Evolutionary conservation across 2,888 invertebrate genomes (phyloP).

Genomic region (Junonia oenone): DNA sequence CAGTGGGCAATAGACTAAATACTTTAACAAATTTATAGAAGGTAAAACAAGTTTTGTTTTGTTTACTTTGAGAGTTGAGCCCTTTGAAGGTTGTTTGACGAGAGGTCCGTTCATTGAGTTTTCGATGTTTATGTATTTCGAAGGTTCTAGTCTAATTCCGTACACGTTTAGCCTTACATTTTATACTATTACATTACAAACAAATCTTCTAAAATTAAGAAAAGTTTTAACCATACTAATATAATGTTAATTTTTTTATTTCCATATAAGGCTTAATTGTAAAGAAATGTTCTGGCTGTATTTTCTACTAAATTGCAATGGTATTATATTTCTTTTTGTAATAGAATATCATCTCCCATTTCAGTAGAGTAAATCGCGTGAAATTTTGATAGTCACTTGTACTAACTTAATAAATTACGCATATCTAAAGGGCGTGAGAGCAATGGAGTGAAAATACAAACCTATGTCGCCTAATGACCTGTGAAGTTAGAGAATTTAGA

Average conservation of each 20-base stretch:
- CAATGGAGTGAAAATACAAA: conserved; percentile 15
- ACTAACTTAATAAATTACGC: background rate
- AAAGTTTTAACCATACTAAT: background rate
- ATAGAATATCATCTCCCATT: background rate
- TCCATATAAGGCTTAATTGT: no score
- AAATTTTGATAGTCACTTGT: background rate
- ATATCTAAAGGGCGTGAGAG: conserved; percentile 1
- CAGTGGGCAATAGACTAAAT: background rate
- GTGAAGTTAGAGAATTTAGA: conserved; percentile 11
- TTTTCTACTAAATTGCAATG: no score
- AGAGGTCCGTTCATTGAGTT: conserved; percentile 19
- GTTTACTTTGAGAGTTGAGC: conserved; percentile 27
- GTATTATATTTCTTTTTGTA: no score
- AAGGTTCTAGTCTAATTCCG: conserved; percentile 15
- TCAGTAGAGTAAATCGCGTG: background rate
- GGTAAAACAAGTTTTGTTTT: conserved; percentile 31
- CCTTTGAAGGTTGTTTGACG: conserved; percentile 30
- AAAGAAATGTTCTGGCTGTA: no score
- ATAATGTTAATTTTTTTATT: background rate
- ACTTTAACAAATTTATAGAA: conserved; percentile 23
- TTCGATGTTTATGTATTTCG: conserved; percentile 21
- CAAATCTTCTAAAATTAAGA: background rate
- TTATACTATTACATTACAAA: background rate
- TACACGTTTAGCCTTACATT: background rate
- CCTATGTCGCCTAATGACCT: conserved; percentile 12